Evolutionary conservation across 2,113 vertebrate genomes (phyloP), one percentile per base, ranked within the genome.

Genomic region (Hemichromis elongatus): DNA sequence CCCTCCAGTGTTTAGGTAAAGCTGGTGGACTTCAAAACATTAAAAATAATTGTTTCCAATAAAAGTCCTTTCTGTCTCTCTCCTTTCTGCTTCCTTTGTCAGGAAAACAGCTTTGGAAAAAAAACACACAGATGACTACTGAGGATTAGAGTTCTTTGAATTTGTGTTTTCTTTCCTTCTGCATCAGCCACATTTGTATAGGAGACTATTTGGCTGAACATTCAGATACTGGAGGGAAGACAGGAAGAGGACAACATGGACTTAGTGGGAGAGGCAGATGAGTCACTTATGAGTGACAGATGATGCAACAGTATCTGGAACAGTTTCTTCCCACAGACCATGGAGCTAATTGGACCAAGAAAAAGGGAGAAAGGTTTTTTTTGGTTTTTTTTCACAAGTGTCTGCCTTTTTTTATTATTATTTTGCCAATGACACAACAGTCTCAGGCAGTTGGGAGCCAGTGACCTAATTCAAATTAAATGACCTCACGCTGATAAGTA

Each of bases 401-500:
- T 79, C 80, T 66, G 77, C 82, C 33, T 50, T 28, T 57, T 54
- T 7, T 40, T 11, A 52, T 83, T 88, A 1, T 63, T 63, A 63
- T 77, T 77, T 79, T 79, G 28, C 80, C 83, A 47, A 35, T 82
- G 84, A 89, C 73, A 75, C 81, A 86, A 87, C 37, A 30, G 12
- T 84, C 81, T 82, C 59, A n/a, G 70, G 55, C 57, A 57, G 45
- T 12, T 18, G 37, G 50, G 77, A 82, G 50, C 80, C 81, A 35
- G 89, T 90, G 91, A 92, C 89, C 86, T 91, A 83, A 92, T 79
- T 87, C 77, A 79, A 81, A 75, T 82, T 63, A 77, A 88, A 89
- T 94, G 86, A 94, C 86, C 85, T 91, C 93, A 92, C 47, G 47
- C 86, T 90, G 93, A 94, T 93, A 93, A 93, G 86, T 45, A 40